A percentile compares a stretch with the other conserved stretches of the same genome.
These are phyloP conservation scores for Nemopilema nomurai DNA, from an alignment of 30 jellyfish, hydroid and myxozoan species.

Conservation along the genomic window DNA sequence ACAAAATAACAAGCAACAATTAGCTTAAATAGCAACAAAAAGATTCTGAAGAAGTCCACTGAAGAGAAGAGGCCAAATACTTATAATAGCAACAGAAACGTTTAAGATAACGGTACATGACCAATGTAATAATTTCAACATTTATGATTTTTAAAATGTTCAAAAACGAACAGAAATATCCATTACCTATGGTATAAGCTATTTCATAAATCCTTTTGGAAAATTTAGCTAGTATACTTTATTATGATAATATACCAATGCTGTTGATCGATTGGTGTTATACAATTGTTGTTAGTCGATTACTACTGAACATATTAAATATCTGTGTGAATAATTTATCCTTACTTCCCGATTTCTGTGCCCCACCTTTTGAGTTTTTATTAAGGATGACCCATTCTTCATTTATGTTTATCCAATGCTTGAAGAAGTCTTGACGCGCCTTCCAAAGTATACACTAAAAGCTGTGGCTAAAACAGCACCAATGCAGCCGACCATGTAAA, in stretches of 20 bases:
- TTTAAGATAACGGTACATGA: no score
- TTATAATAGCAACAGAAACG: no score
- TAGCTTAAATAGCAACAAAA: no score
- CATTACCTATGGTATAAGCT: no score
- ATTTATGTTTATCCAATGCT: slow-evolving; percentile 56
- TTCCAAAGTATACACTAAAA: slow-evolving; percentile 55
- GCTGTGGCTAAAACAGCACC: slow-evolving; percentile 71
- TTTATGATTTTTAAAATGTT: no score
- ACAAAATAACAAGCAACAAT: no score
- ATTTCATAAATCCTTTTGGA: background rate
- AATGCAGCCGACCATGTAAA: slow-evolving; percentile 77
- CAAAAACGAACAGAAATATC: background rate
- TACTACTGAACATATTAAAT: background rate
- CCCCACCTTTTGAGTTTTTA: background rate
- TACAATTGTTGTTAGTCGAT: slow-evolving; percentile 1
- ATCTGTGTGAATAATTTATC: background rate
- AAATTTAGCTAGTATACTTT: no score
- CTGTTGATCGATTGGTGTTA: no score
- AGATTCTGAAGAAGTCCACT: no score
- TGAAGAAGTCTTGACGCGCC: slow-evolving; percentile 51
- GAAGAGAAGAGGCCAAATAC: no score
- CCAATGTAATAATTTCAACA: no score
- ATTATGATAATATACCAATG: no score
- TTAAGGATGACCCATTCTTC: slow-evolving; percentile 65
- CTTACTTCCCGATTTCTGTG: background rate